Evolutionary conservation across 2,113 vertebrate genomes (phyloP), one percentile per base, ranked within the genome.

Genomic region (Panurus biarmicus): DNA sequence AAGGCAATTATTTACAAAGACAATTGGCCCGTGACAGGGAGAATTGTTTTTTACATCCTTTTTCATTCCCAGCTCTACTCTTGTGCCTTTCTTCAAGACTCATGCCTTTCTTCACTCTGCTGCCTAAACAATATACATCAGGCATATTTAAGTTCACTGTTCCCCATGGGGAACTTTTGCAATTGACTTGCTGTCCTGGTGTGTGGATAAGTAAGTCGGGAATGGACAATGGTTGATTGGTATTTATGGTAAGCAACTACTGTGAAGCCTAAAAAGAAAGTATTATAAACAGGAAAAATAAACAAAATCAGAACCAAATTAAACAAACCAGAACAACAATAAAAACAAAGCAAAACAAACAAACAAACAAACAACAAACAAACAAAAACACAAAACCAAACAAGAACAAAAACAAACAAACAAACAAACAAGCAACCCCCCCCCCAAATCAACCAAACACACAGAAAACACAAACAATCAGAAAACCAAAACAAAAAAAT

Each of bases 181-280:
- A 98, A 97, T 97, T 97, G 97, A 97, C 66, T 97, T 94, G 94
- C 89, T 96, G 69, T 97, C 97, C 96, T 95, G 83, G 82, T 96
- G 96, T 82, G 97, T 84, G 89, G 94, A 97, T 95, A 94, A 97
- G 94, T 94, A 97, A 97, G 97, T 96, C 87, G 38, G 79, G 80
- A 95, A 89, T 69, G 85, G 94, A 71, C 84, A 86, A 96, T 90
- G 73, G 91, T 90, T 97, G 96, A 94, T 96, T 94, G 96, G 87
- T 81, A 96, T 97, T 97, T 97, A 95, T 94, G 89, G 85, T 85
- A 65, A 94, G 92, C 94, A 96, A 93, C 84, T 92, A 89, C 84
- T 92, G 76, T 87, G 87, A 96, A 94, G 85, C 66, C 80, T 89
- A 57, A 76, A 90, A 95, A 72, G 96, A 95, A 90, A 45, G n/a